phyloP scores from a whole-genome alignment of 2,888 invertebrate genomes.

The Ceriagrion tenellum region DNA sequence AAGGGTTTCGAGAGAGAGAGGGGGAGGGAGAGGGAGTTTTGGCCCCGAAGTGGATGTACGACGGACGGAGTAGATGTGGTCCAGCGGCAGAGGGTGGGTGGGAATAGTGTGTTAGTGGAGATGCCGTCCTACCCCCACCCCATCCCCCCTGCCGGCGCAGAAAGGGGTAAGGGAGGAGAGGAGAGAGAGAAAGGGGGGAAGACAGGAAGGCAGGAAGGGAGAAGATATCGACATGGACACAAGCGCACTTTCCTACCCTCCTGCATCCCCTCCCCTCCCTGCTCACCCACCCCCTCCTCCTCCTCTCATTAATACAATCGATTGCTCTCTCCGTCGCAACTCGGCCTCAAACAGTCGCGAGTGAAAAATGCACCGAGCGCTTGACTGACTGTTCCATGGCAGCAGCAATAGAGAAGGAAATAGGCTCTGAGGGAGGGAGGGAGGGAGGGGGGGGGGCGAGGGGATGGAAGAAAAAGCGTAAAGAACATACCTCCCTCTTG shows the following conservation, averaged over 20 bases:
- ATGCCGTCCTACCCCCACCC: too few species aligned
- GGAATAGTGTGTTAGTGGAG: neutral
- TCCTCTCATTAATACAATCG: constrained; percentile 57
- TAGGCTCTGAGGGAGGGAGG: too few species aligned
- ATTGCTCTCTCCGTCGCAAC: neutral
- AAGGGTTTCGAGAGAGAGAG: neutral
- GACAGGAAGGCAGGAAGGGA: neutral
- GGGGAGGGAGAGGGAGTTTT: neutral
- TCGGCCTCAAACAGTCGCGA: neutral
- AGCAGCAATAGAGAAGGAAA: too few species aligned
- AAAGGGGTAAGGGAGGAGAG: neutral
- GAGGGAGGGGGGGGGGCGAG: neutral
- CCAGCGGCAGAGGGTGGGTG: constrained; percentile 24
- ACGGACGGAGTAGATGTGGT: constrained; percentile 5
- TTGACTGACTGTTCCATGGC: too few species aligned
- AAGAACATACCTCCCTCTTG: neutral
- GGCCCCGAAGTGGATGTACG: neutral
- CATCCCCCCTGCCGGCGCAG: too few species aligned
- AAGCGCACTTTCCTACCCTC: neutral
- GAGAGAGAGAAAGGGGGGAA: neutral
- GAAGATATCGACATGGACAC: constrained; percentile 65
- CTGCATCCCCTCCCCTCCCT: neutral
- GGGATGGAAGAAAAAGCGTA: neutral
- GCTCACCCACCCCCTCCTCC: neutral
- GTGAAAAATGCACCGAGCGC: constrained; percentile 12